Conservation (phyloP, 1,140 invertebrate genomes). For the Atta colombica region DNA sequence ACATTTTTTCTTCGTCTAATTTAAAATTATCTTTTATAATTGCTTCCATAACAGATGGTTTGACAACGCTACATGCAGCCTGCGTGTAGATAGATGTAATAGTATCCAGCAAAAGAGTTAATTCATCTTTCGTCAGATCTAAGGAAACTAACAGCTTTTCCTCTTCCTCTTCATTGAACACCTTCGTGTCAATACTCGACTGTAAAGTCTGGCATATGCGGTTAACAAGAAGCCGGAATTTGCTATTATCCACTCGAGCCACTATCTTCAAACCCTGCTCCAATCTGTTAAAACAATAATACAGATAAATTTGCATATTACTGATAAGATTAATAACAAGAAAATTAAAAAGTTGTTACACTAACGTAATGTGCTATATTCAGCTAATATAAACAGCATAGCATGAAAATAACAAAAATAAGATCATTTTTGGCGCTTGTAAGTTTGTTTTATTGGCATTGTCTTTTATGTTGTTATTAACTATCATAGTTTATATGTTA, state of each 20-base stretch:
- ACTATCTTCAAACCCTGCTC: conserved; percentile 77
- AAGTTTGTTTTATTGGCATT: not conserved
- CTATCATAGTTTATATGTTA: not conserved
- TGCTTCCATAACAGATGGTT: conserved; percentile 75
- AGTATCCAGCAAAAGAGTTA: conserved; percentile 78
- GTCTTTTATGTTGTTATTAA: not conserved
- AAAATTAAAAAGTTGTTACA: not conserved
- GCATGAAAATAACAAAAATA: not conserved
- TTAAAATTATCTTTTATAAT: conserved; percentile 78
- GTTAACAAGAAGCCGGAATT: conserved; percentile 81
- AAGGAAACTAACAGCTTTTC: conserved; percentile 82
- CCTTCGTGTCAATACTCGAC: conserved; percentile 67
- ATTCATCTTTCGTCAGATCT: conserved; percentile 77
- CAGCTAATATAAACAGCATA: no score
- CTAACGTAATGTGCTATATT: not conserved
- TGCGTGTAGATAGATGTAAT: conserved; percentile 78
- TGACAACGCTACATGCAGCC: conserved; percentile 79
- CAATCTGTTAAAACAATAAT: conserved; percentile 67
- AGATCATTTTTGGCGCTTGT: not conserved
- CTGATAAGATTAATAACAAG: not conserved
- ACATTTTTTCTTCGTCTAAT: conserved; percentile 78
- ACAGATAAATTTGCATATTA: not conserved
- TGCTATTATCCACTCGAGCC: conserved; percentile 78
- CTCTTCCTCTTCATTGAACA: conserved; percentile 81
- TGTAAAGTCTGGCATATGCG: conserved; percentile 80